These are phyloP conservation scores for Nematopogon swammerdamellus DNA, from an alignment of 2,888 invertebrate species.

Conservation along the genomic window DNA sequence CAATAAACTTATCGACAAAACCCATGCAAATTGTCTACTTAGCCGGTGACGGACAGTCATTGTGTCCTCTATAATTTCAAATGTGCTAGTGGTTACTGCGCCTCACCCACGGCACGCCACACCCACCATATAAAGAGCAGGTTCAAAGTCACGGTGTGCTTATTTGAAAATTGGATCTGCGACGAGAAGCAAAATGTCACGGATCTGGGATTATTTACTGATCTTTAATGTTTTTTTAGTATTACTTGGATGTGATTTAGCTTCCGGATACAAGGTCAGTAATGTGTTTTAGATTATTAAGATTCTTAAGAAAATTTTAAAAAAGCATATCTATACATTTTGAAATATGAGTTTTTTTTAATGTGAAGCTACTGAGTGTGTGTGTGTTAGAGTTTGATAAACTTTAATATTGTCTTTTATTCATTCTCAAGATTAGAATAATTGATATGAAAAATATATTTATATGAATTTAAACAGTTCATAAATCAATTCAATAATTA, in stretches of 20 bases:
- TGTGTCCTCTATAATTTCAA: not conserved
- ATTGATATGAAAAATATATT: no score
- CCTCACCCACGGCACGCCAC: slow-evolving; percentile 19
- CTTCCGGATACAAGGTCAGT: slow-evolving; percentile 30
- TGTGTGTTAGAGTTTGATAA: no score
- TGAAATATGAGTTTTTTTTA: no score
- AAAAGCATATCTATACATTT: no score
- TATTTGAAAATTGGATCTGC: slow-evolving; percentile 23
- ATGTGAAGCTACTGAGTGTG: no score
- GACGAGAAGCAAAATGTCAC: slow-evolving; percentile 21
- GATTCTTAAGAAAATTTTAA: no score
- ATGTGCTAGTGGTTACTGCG: not conserved
- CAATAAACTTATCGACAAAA: not conserved
- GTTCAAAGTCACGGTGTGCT: slow-evolving; percentile 44
- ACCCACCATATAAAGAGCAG: slow-evolving; percentile 46
- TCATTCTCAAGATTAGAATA: no score
- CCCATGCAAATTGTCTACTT: not conserved
- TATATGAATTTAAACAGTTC: no score
- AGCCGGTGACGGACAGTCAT: not conserved
- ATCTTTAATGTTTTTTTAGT: not conserved
- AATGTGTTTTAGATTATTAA: not conserved
- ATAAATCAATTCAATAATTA: no score
- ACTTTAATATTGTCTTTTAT: no score
- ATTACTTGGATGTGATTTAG: slow-evolving; percentile 5
- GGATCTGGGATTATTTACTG: not conserved